phyloP scores from a whole-genome alignment of 2,113 vertebrate genomes.

The Tenrec ecaudatus region DNA sequence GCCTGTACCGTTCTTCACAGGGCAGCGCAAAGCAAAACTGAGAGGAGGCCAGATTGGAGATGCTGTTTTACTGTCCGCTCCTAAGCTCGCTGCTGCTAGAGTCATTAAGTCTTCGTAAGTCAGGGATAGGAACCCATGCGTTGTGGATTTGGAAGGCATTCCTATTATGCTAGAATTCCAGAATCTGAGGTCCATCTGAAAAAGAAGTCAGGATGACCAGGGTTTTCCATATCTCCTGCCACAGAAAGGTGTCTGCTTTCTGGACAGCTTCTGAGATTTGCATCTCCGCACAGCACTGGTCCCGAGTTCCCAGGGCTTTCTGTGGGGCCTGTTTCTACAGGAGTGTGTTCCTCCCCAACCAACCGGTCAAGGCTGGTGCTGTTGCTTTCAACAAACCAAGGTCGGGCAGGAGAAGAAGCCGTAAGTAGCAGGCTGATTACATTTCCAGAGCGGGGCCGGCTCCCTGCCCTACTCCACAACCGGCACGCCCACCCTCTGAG shows the following conservation, averaged over 20 bases:
- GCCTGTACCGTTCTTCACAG: not conserved
- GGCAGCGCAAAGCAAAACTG: not conserved
- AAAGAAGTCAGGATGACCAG: constrained; percentile 84
- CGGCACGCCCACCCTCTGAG: not conserved
- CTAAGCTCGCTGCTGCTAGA: constrained; percentile 69
- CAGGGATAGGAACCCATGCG: constrained; percentile 71
- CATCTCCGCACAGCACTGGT: constrained; percentile 63
- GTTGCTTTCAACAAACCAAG: constrained; percentile 81
- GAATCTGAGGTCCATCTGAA: constrained; percentile 84
- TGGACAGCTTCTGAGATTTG: constrained; percentile 76
- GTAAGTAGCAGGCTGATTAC: constrained; percentile 39
- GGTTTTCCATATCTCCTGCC: constrained; percentile 84
- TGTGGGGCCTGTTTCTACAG: constrained; percentile 72
- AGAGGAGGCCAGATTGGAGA: constrained; percentile 19
- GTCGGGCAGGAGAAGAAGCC: constrained; percentile 68
- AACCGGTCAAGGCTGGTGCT: constrained; percentile 56
- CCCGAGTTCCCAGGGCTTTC: constrained; percentile 65
- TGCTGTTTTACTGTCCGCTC: constrained; percentile 36
- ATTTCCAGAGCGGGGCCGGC: constrained; percentile 2
- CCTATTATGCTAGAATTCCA: constrained; percentile 86
- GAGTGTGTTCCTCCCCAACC: constrained; percentile 58
- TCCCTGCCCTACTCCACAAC: not conserved
- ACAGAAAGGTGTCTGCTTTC: constrained; percentile 83
- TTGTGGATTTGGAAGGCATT: constrained; percentile 86
- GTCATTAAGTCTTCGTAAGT: constrained; percentile 74